Evolutionary conservation across 2,797 vertebrate genomes (phyloP).

Genomic region (Xiphorhynchus erythropygius): DNA sequence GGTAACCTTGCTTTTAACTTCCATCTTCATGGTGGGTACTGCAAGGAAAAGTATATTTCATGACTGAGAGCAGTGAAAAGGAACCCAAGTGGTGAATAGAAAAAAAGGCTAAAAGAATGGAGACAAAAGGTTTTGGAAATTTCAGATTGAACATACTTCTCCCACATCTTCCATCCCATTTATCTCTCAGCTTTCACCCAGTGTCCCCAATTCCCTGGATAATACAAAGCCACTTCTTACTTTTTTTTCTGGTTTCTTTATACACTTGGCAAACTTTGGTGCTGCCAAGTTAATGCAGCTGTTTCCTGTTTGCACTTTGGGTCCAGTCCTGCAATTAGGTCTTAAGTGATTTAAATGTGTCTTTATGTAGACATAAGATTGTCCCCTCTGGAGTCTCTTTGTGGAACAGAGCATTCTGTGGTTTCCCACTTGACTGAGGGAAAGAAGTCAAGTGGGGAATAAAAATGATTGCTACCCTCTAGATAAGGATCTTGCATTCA

Average conservation of each 20-base stretch:
- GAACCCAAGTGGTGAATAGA: background rate
- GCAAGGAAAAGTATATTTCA: background rate
- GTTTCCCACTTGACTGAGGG: background rate
- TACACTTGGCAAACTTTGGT: background rate
- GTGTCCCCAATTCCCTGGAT: background rate
- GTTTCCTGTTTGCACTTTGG: background rate
- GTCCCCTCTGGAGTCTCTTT: background rate
- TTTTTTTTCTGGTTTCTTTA: background rate
- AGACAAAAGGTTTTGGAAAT: background rate
- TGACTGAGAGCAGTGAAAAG: background rate
- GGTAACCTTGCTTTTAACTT: background rate
- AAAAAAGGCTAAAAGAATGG: background rate
- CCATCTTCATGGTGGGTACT: background rate
- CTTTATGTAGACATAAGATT: background rate
- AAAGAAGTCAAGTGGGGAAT: background rate
- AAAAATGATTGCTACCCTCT: background rate
- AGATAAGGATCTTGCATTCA: background rate
- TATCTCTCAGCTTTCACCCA: background rate
- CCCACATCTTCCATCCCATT: background rate
- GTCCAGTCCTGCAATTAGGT: background rate
- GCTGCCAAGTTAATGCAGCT: background rate
- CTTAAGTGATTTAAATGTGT: background rate
- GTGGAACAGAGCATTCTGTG: background rate
- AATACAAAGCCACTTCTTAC: background rate
- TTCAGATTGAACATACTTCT: background rate